Percentiles rank a stretch among this genome's conserved stretches.
Conservation (phyloP, 2,113 vertebrate species). For the Hippopotamus amphibius region DNA sequence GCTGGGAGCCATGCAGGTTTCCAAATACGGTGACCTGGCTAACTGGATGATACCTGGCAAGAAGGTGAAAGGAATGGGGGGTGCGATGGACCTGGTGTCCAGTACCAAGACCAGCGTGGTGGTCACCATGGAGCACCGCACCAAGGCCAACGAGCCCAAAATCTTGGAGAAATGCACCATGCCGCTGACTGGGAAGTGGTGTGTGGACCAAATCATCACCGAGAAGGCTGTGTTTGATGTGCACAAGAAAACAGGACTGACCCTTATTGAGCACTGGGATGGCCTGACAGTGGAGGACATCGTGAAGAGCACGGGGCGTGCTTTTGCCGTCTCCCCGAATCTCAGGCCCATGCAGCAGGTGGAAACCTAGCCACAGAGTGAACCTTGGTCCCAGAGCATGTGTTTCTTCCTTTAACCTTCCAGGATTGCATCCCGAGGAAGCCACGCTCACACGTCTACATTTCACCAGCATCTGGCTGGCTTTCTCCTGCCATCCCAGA, state of each 20-base stretch:
- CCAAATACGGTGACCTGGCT: constrained; percentile 39
- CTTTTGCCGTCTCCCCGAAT: constrained; percentile 84
- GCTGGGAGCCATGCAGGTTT: constrained; percentile 60
- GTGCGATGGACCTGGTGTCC: constrained; percentile 45
- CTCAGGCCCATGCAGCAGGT: constrained; percentile 59
- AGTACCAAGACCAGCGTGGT: not conserved
- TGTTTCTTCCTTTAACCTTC: rapidly evolving
- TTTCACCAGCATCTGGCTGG: not conserved
- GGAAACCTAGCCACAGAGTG: not conserved
- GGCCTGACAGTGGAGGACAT: constrained; percentile 93
- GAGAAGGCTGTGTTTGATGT: constrained; percentile 94
- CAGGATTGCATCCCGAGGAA: not conserved
- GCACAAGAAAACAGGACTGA: constrained; percentile 91
- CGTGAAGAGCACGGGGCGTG: constrained; percentile 91
- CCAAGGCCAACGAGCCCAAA: not conserved
- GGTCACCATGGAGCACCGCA: constrained; percentile 40
- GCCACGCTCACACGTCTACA: rapidly evolving
- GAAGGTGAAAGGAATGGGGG: constrained; percentile 57
- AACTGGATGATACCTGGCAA: constrained; percentile 40
- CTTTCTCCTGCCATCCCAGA: not conserved
- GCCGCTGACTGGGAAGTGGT: not conserved
- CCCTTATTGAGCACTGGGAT: constrained; percentile 92
- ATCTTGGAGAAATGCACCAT: not conserved
- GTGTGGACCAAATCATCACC: not conserved
- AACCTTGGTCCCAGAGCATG: not conserved